Evolutionary conservation across 2,113 vertebrate species (phyloP), one percentile per base, ranked within the genome.

Genomic region (Poecilia latipinna): DNA sequence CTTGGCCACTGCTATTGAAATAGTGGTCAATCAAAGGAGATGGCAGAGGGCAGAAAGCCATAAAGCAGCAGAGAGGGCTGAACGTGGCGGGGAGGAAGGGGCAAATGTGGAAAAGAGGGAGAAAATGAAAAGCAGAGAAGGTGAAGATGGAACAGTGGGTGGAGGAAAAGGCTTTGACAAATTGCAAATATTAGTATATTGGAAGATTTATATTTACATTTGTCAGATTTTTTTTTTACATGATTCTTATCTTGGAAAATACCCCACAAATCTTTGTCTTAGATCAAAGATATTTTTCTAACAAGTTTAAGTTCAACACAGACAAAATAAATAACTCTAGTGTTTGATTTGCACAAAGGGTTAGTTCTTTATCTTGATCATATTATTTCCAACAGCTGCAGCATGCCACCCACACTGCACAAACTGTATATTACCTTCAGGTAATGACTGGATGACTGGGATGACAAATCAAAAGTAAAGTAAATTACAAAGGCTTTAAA

Each of bases 1-100:
- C 87, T 83, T 91, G 90, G 85, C 94, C 90, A 87, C 93, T 92
- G 92, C 87, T 83, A 90, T 91, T 91, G 91, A 95, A 91, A 84
- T 85, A 84, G 84, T 89, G 93, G 91, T 94, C 94, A 79, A 78
- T 94, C 80, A 70, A 77, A 84, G 77, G 91, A 72, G 77, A 73
- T 68, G 7, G 65, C 70, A 68, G 75, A 8, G 60, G 65, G 75
- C 35, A 74, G 82, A 64, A 42, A 78, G 72, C 67, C 15, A 37
- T 65, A 70, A 73, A 65, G 65, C 17, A 80, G 65, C 61, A 32
- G 75, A 80, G 65, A 54, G 61, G 66, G 57, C 19, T 8, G 24
- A 54, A 54, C 24, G 3, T 8, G 22, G 51, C 19, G 8, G 65
- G 31, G 54, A 77, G 29, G 29, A 68, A 31, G 72, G 39, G 35